Percentiles rank a stretch among this genome's conserved stretches.
These are phyloP conservation scores for Polypterus senegalus DNA, from an alignment of 2,113 vertebrate species.

Conservation along the genomic window DNA sequence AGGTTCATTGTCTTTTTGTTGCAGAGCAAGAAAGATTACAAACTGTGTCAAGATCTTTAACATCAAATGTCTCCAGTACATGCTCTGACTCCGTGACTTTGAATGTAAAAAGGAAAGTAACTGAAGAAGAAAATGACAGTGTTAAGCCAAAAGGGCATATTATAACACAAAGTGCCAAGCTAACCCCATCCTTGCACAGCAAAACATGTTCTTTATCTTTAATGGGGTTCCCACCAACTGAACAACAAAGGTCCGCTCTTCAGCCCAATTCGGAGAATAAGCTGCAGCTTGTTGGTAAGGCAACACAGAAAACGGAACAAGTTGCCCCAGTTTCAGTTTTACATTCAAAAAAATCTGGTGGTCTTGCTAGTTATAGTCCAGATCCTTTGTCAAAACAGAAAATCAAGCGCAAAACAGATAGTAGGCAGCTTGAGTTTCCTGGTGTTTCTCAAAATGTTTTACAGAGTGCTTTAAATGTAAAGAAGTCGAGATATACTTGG, in stretches of 20 bases:
- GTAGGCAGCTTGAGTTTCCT: slow-evolving; percentile 6
- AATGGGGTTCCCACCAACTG: too few species aligned
- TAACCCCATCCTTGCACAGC: too few species aligned
- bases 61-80: too few species aligned
- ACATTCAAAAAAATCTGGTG: background rate
- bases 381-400: background rate
- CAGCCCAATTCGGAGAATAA: too few species aligned
- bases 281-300: too few species aligned
- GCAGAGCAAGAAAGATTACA: background rate
- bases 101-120: too few species aligned
- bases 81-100: too few species aligned
- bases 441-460: background rate
- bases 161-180: too few species aligned
- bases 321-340: background rate
- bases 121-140: background rate
- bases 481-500: slow-evolving; percentile 52
- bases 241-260: too few species aligned
- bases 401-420: background rate
- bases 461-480: slow-evolving; percentile 9
- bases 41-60: background rate
- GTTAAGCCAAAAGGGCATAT: background rate
- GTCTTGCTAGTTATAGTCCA: background rate
- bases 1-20: background rate
- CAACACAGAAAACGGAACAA: too few species aligned
- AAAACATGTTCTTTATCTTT: background rate